phyloP scores from a whole-genome alignment of 2,888 invertebrate species.

The Acleris sparsana region DNA sequence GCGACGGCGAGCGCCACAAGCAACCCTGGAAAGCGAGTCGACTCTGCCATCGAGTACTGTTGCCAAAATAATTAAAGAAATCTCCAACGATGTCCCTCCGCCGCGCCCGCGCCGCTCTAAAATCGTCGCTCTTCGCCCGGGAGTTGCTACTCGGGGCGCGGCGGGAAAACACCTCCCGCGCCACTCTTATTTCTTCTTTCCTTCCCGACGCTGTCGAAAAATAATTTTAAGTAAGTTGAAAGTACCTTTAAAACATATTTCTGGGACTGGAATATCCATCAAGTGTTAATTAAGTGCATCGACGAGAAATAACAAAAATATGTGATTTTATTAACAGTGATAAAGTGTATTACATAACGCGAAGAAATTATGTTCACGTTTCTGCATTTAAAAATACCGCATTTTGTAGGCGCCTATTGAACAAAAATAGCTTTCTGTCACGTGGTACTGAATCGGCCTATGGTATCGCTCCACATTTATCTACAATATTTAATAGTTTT shows the following conservation, averaged over 20 bases:
- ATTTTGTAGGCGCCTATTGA: constrained; percentile 78
- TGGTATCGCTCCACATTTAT: constrained; percentile 80
- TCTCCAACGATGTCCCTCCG: constrained; percentile 85
- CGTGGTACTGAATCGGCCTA: constrained; percentile 79
- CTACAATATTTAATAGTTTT: constrained; percentile 54
- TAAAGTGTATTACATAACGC: constrained; percentile 78
- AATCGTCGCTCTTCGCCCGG: constrained; percentile 84
- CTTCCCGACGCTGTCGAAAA: constrained; percentile 82
- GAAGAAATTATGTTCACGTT: constrained; percentile 59
- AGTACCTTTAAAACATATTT: constrained; percentile 46
- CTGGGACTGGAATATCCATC: constrained; percentile 63
- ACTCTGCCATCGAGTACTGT: constrained; percentile 84
- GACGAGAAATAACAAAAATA: constrained; percentile 57
- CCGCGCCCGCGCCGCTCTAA: constrained; percentile 85
- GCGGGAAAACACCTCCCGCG: constrained; percentile 84
- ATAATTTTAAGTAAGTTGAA: constrained; percentile 76
- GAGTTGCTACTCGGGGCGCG: constrained; percentile 83
- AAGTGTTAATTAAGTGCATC: constrained; percentile 67
- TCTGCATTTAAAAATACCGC: constrained; percentile 83
- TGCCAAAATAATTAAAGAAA: constrained; percentile 92
- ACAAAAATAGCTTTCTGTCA: constrained; percentile 79
- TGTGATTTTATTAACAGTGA: constrained; percentile 69
- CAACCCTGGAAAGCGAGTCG: constrained; percentile 83
- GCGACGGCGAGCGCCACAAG: constrained; percentile 74
- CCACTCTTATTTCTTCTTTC: constrained; percentile 84